Percentiles rank a stretch among this genome's conserved stretches.
These are phyloP conservation scores for Ia io DNA, from an alignment of 2,113 vertebrate genomes.

Conservation along the genomic window DNA sequence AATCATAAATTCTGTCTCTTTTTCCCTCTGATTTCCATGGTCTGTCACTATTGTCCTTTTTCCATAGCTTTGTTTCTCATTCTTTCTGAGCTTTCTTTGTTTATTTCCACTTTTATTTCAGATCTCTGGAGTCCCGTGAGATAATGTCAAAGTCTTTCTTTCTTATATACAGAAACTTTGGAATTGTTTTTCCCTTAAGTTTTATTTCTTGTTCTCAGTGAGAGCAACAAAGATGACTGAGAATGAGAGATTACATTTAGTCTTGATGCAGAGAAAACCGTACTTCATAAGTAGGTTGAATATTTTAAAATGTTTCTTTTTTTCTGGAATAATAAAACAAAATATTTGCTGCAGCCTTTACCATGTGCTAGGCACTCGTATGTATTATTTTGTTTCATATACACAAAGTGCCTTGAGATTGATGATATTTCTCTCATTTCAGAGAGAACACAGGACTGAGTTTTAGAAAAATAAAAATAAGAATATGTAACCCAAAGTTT, in stretches of 20 bases:
- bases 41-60: slow-evolving; percentile 4
- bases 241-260: not conserved
- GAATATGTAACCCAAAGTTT: not conserved
- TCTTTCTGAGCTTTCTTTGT: not conserved
- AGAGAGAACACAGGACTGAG: not conserved
- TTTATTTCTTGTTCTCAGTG: not conserved
- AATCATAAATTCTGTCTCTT: slow-evolving; percentile 4
- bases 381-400: not conserved
- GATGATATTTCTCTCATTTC: not conserved
- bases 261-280: not conserved
- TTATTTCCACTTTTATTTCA: slow-evolving; percentile 35
- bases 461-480: not conserved
- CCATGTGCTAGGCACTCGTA: not conserved
- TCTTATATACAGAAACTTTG: not conserved
- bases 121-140: not conserved
- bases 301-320: not conserved
- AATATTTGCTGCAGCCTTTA: not conserved
- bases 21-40: not conserved
- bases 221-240: not conserved
- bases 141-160: slow-evolving; percentile 30
- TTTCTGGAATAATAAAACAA: not conserved
- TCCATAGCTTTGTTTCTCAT: not conserved
- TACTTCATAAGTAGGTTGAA: not conserved
- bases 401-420: not conserved
- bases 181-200: slow-evolving; percentile 22